A percentile compares a stretch with the other conserved stretches of the same genome.
Evolutionary conservation across 1,140 invertebrate species (phyloP).

Genomic region (Pemphigus obesinymphae): DNA sequence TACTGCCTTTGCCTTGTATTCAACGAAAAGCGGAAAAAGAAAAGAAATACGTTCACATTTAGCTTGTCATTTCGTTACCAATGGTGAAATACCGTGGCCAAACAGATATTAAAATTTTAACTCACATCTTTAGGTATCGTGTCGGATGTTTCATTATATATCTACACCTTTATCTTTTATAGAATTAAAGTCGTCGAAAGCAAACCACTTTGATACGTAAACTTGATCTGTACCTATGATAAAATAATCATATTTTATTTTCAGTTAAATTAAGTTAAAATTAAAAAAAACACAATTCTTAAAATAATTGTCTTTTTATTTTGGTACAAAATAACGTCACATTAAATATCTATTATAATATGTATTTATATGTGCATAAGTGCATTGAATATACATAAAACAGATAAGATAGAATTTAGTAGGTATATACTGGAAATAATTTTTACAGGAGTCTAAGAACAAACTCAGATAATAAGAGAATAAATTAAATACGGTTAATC

Average conservation of each 20-base stretch:
- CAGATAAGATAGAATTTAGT: too few species aligned
- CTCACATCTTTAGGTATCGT: background rate
- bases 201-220: slow-evolving; percentile 24
- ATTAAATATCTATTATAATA: too few species aligned
- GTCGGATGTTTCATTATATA: background rate
- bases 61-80: background rate
- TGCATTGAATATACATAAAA: too few species aligned
- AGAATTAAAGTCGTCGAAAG: slow-evolving; percentile 17
- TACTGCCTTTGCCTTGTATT: background rate
- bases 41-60: background rate
- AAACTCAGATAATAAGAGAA: too few species aligned
- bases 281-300: too few species aligned
- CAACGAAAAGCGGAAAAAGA: background rate
- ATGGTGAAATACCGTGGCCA: background rate
- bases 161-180: background rate
- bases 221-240: too few species aligned
- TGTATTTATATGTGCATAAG: too few species aligned
- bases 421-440: too few species aligned
- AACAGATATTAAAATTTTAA: background rate
- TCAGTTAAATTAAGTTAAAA: background rate
- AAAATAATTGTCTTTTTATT: too few species aligned
- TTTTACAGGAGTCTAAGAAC: too few species aligned
- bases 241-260: background rate
- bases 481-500: too few species aligned
- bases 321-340: too few species aligned